phyloP scores from a whole-genome alignment of 1,140 invertebrate genomes.

The Aphelinus atriplicis region DNA sequence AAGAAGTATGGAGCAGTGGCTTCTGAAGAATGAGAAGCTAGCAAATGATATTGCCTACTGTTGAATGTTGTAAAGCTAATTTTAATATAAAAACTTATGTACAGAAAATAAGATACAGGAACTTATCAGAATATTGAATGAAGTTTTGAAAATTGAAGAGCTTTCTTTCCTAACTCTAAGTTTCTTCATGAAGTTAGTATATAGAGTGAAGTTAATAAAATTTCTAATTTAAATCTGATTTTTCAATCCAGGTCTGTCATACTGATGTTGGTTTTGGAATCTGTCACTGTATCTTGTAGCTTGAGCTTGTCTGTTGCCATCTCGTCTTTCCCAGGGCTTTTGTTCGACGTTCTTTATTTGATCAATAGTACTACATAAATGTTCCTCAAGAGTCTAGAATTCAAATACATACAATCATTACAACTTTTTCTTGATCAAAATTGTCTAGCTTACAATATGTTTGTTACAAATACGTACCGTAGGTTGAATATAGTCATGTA shows the following conservation, averaged over 20 bases:
- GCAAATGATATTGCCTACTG: slow-evolving; percentile 52
- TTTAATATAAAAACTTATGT: slow-evolving; percentile 2
- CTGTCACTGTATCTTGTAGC: no score
- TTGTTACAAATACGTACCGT: slow-evolving; percentile 51
- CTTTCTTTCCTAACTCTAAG: no score
- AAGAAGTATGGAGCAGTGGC: slow-evolving; percentile 57
- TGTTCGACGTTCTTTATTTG: neutral
- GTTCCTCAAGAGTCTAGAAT: slow-evolving; percentile 54
- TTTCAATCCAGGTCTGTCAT: no score
- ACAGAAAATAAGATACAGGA: slow-evolving; percentile 8
- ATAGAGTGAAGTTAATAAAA: no score
- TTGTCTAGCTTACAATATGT: neutral
- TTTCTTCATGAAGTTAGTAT: no score
- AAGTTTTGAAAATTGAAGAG: no score
- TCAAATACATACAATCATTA: no score
- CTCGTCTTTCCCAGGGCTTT: neutral
- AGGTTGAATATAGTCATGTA: slow-evolving; percentile 58
- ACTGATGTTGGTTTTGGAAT: no score
- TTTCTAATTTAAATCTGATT: no score
- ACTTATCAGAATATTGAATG: no score
- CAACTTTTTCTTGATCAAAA: no score
- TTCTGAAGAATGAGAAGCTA: slow-evolving; percentile 52
- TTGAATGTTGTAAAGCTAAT: neutral
- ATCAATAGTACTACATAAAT: slow-evolving; percentile 46
- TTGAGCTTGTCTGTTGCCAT: neutral